phyloP scores from a whole-genome alignment of 1,140 invertebrate species.

The Hylaeus anthracinus region DNA sequence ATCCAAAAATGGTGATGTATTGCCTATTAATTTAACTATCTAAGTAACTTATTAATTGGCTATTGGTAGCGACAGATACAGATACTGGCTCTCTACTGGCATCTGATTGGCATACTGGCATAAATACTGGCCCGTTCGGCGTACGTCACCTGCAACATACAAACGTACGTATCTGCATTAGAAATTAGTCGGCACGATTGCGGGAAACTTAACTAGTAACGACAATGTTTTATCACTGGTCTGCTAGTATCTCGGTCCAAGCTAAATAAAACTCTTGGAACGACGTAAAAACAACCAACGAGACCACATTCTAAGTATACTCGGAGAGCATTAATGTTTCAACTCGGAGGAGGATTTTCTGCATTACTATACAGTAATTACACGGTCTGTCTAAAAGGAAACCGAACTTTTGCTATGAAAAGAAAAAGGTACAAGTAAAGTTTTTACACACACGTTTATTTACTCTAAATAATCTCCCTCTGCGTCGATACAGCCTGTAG shows the following conservation, averaged over 20 bases:
- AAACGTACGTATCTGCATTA: slow-evolving; percentile 59
- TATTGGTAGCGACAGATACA: slow-evolving; percentile 63
- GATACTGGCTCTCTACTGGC: slow-evolving; percentile 77
- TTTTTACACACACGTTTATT: too few relatives aligned
- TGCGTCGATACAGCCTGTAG: too few relatives aligned
- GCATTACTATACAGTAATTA: too few relatives aligned
- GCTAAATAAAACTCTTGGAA: slow-evolving; percentile 32
- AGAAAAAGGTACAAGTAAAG: too few relatives aligned
- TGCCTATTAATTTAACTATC: slow-evolving; percentile 67
- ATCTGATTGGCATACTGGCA: slow-evolving; percentile 77
- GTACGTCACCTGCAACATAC: slow-evolving; percentile 72
- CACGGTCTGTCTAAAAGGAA: too few relatives aligned
- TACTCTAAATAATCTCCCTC: too few relatives aligned
- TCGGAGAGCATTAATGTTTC: not conserved
- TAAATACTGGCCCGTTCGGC: slow-evolving; percentile 78
- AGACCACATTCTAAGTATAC: slow-evolving; percentile 13
- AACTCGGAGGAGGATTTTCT: too few relatives aligned
- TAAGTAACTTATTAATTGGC: slow-evolving; percentile 74
- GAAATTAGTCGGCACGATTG: slow-evolving; percentile 34
- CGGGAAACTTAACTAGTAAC: slow-evolving; percentile 42
- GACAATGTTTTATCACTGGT: slow-evolving; percentile 44
- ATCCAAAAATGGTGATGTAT: slow-evolving; percentile 23
- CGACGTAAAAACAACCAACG: slow-evolving; percentile 3
- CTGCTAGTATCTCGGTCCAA: slow-evolving; percentile 25
- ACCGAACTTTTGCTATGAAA: too few relatives aligned